Conservation (phyloP, 2,113 vertebrate species). For the Cyprinodon tularosa region DNA sequence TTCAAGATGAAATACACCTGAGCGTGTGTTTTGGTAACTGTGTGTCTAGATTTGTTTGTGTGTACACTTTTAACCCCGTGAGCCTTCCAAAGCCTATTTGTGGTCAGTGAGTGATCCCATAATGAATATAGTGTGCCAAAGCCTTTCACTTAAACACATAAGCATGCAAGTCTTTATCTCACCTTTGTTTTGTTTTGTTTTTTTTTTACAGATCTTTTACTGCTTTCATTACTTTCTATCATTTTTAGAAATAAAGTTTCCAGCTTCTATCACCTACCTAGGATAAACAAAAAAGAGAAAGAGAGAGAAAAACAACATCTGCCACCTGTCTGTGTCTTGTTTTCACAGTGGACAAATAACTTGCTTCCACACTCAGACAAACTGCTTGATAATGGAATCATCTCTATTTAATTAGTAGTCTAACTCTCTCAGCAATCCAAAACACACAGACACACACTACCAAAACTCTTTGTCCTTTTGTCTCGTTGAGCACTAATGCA, state of each 20-base stretch:
- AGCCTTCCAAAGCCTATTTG: constrained; percentile 40
- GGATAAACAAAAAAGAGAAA: background rate
- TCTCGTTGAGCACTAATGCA: constrained; percentile 61
- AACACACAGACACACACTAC: constrained; percentile 31
- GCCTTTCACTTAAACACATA: constrained; percentile 35
- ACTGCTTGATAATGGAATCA: constrained; percentile 76
- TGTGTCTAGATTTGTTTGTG: background rate
- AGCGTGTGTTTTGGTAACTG: background rate
- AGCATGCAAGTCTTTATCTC: background rate
- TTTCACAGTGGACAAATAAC: constrained; percentile 63
- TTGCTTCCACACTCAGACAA: constrained; percentile 66
- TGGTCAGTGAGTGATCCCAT: constrained; percentile 57
- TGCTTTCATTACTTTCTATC: constrained; percentile 15
- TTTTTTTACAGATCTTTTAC: background rate
- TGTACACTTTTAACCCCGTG: constrained; percentile 26
- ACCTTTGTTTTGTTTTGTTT: background rate
- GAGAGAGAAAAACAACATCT: background rate
- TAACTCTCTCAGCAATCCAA: constrained; percentile 55
- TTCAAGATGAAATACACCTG: constrained; percentile 4
- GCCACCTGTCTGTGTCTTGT: constrained; percentile 15
- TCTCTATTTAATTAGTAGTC: constrained; percentile 74
- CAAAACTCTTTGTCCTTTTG: constrained; percentile 15
- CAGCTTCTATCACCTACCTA: background rate
- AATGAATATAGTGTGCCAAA: constrained; percentile 50
- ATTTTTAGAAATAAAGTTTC: background rate